Evolutionary conservation across 2,113 vertebrate genomes (phyloP).

Genomic region (Ahaetulla prasina): DNA sequence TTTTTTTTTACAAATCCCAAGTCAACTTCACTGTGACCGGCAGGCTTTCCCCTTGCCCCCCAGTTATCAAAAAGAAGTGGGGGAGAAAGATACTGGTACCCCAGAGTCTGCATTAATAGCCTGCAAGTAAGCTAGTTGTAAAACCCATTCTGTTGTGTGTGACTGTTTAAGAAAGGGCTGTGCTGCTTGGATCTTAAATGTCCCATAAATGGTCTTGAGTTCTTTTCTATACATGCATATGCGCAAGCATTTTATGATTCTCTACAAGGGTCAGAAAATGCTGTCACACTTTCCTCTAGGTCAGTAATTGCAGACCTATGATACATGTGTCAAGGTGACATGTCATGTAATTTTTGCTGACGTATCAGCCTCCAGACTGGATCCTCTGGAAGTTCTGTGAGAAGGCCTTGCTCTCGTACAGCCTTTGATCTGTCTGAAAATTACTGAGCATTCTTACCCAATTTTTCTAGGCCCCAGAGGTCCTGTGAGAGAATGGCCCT

Average conservation of each 20-base stretch:
- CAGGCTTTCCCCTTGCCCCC: background rate
- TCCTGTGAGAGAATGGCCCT: background rate
- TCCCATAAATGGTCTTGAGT: background rate
- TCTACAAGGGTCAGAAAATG: background rate
- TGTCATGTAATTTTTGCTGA: background rate
- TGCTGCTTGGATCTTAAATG: background rate
- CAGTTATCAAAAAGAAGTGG: background rate
- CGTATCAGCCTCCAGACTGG: no score
- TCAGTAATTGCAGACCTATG: background rate
- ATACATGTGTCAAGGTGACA: background rate
- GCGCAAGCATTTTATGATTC: background rate
- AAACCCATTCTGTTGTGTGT: background rate
- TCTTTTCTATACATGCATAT: background rate
- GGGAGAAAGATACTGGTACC: background rate
- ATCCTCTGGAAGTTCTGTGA: no score
- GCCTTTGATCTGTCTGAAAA: background rate
- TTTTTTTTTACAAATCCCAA: background rate
- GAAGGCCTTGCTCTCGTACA: no score
- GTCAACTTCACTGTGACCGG: background rate
- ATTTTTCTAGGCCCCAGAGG: background rate
- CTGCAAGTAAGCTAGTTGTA: background rate
- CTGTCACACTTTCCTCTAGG: background rate
- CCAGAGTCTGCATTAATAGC: background rate
- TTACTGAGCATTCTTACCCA: background rate
- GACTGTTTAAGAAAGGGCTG: background rate